Percentiles rank a stretch among this genome's conserved stretches.
phyloP scores from a whole-genome alignment of 2,888 invertebrate genomes.

The Chrysotoxum bicinctum region DNA sequence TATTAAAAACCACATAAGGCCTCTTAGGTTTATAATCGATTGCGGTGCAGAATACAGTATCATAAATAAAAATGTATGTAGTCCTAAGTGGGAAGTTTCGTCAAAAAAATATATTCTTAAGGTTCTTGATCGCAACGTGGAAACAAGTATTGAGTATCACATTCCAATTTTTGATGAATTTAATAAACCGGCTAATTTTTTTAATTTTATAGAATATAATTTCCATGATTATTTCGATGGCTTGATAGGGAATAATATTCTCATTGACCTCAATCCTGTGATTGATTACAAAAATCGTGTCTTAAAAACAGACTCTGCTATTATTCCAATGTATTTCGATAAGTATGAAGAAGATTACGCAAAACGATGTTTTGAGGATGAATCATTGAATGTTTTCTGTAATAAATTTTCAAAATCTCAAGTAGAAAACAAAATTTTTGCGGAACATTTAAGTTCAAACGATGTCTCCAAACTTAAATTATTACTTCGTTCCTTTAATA shows the following conservation, averaged over 20 bases:
- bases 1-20: background rate
- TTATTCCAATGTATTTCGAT: background rate
- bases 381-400: no score
- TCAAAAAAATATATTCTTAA: background rate
- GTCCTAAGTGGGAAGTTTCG: no score
- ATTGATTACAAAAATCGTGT: slow-evolving; percentile 5
- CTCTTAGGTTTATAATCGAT: background rate
- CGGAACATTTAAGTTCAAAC: no score
- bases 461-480: no score
- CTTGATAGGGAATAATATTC: background rate
- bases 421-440: no score
- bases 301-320: slow-evolving; percentile 23
- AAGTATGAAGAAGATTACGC: no score
- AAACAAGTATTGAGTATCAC: background rate
- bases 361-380: no score
- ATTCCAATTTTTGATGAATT: background rate
- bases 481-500: no score
- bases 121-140: background rate
- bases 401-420: no score
- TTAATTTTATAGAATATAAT: slow-evolving; percentile 1
- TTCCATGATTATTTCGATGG: slow-evolving; percentile 14
- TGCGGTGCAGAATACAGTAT: no score
- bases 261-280: background rate
- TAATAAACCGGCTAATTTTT: background rate
- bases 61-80: no score